These are phyloP conservation scores for Hartigia nigra DNA, from an alignment of 2,888 invertebrate genomes.

Conservation along the genomic window DNA sequence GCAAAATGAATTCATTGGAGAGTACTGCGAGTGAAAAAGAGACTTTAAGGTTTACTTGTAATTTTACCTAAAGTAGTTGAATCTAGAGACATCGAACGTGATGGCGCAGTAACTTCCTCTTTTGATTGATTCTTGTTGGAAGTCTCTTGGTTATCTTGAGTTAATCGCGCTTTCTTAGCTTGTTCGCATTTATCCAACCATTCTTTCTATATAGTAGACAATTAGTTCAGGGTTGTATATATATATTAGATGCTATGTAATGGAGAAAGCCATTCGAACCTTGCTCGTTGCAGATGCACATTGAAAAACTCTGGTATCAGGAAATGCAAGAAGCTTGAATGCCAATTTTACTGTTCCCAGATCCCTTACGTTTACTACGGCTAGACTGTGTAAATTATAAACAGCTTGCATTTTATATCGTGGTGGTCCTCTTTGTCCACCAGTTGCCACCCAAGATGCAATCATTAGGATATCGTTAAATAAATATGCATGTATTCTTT, in stretches of 20 bases:
- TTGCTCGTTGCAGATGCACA: constrained; percentile 83
- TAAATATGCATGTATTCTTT: constrained; percentile 90
- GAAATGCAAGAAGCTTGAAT: constrained; percentile 94
- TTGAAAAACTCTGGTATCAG: constrained; percentile 92
- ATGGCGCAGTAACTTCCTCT: constrained; percentile 32
- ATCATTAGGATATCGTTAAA: constrained; percentile 93
- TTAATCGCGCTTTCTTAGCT: constrained; percentile 84
- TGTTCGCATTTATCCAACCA: constrained; percentile 94
- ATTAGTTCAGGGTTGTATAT: constrained; percentile 39
- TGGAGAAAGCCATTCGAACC: constrained; percentile 46
- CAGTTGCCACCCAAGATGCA: constrained; percentile 79
- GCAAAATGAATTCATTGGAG: neutral
- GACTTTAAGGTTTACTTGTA: constrained; percentile 4
- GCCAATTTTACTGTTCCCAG: constrained; percentile 90
- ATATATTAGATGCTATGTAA: neutral
- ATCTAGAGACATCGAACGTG: constrained; percentile 57
- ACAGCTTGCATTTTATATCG: constrained; percentile 86
- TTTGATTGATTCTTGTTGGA: constrained; percentile 30
- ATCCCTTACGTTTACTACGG: constrained; percentile 94
- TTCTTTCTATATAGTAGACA: constrained; percentile 74
- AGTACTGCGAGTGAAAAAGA: constrained; percentile 8
- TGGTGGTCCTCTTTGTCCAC: constrained; percentile 76
- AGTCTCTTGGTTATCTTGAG: constrained; percentile 68
- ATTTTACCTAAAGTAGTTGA: constrained; percentile 52
- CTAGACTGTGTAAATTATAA: constrained; percentile 89